Conservation (phyloP, 2,797 vertebrate genomes). For the Notamacropus eugenii region DNA sequence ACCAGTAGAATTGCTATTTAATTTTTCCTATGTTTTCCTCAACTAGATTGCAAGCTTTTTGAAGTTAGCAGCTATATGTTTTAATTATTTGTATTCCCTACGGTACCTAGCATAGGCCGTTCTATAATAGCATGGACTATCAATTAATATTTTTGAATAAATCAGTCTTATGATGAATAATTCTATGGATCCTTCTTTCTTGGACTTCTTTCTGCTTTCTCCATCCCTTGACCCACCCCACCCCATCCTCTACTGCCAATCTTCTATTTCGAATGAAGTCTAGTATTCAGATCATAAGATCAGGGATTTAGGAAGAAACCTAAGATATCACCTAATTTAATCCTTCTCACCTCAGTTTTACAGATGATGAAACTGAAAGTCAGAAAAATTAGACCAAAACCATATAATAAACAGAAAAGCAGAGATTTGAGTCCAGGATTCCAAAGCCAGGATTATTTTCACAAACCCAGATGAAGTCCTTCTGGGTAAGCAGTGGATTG, state of each 20-base stretch:
- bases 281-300: neutral
- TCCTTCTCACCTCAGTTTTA: neutral
- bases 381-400: neutral
- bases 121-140: neutral
- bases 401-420: neutral
- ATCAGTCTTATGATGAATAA: neutral
- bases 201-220: neutral
- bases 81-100: neutral
- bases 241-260: neutral
- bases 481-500: neutral
- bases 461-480: neutral
- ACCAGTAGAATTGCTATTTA: neutral
- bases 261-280: neutral
- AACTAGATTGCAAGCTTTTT: neutral
- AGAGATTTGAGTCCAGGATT: neutral
- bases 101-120: neutral
- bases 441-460: neutral
- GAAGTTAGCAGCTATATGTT: neutral
- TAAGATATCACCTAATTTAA: neutral
- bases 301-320: neutral
- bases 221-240: neutral
- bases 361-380: neutral
- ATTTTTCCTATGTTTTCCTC: neutral
- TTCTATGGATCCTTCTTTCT: neutral
- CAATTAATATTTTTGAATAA: neutral